phyloP scores from a whole-genome alignment of 2,888 invertebrate genomes.

The Lathronympha strigana region DNA sequence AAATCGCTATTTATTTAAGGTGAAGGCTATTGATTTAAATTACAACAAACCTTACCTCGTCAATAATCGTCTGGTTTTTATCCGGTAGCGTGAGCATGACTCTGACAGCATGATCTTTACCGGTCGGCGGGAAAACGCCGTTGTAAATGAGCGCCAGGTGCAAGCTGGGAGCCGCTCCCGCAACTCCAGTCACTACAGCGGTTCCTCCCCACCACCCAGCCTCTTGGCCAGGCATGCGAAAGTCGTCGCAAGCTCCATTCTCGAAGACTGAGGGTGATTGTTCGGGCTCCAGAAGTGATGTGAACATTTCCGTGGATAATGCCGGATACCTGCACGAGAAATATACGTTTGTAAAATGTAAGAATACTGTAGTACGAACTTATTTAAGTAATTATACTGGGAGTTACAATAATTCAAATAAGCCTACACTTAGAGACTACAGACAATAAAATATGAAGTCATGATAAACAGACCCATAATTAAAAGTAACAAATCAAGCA shows the following conservation, averaged over 20 bases:
- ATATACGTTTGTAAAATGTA: not conserved
- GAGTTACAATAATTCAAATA: not conserved
- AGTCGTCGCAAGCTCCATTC: constrained; percentile 82
- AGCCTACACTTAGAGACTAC: not conserved
- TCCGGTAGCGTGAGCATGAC: constrained; percentile 88
- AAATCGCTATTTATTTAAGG: too few species aligned
- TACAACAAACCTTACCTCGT: constrained; percentile 83
- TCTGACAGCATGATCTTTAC: constrained; percentile 87
- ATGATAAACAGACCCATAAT: not conserved
- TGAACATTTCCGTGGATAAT: constrained; percentile 92
- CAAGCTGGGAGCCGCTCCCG: constrained; percentile 91
- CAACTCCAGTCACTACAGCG: constrained; percentile 92
- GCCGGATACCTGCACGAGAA: constrained; percentile 84
- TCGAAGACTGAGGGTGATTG: constrained; percentile 87
- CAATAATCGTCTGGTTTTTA: constrained; percentile 88
- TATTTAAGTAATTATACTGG: too few species aligned
- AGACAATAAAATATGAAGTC: not conserved
- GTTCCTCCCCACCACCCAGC: constrained; percentile 94
- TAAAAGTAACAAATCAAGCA: not conserved
- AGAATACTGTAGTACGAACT: too few species aligned
- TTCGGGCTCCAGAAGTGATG: constrained; percentile 87
- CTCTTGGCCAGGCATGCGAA: constrained; percentile 77
- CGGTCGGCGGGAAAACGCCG: constrained; percentile 89
- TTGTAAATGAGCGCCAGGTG: constrained; percentile 92
- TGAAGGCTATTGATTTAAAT: not conserved